Evolutionary conservation across 2,797 vertebrate species (phyloP), one percentile per base, ranked within the genome.

Genomic region (Malacoraja senta): DNA sequence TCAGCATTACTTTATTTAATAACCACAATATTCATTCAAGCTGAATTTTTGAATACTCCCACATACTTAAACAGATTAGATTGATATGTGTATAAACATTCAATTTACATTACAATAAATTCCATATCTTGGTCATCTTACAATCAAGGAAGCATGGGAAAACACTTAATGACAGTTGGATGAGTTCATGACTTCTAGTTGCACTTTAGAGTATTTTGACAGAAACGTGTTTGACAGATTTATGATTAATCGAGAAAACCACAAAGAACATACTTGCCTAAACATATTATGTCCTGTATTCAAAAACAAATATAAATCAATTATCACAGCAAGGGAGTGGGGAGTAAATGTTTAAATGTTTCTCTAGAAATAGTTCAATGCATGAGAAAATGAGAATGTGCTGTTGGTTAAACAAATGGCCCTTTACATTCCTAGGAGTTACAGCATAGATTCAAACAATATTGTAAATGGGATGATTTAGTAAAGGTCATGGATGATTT

Each of bases 251-350:
- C 90, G 71, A 8, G 71, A 74, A 92, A 92, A 92, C 90, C 68
- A n/a, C 90, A 92, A 71, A 92, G 90, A 92, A 92, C 90, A 92
- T 92, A 92, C 90, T 92, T 92, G 90, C 71, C 90, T 92, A 76
- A 76, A n/a, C 90, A 92, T 92, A 92, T 92, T 92, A 92, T 74
- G 65, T 92, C 90, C 72, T 72, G 90, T 92, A 38, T 92, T 92
- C 68, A 92, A 92, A 92, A 92, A 92, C 90, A 92, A 92, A 92
- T 53, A 92, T 92, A 92, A 92, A 92, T 92, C 90, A 92, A 92
- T 92, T 92, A 92, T 92, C 90, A 53, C 90, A 92, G 90, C 24
- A 92, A 92, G 90, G 90, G 90, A 92, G 65, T 53, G 90, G 90
- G 90, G 24, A 76, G 38, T 53, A 58, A 74, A 76, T 92, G 90